A percentile compares a stretch with the other conserved stretches of the same genome.
Conservation (phyloP, 2,797 vertebrate species). For the Bovichtus diacanthus region DNA sequence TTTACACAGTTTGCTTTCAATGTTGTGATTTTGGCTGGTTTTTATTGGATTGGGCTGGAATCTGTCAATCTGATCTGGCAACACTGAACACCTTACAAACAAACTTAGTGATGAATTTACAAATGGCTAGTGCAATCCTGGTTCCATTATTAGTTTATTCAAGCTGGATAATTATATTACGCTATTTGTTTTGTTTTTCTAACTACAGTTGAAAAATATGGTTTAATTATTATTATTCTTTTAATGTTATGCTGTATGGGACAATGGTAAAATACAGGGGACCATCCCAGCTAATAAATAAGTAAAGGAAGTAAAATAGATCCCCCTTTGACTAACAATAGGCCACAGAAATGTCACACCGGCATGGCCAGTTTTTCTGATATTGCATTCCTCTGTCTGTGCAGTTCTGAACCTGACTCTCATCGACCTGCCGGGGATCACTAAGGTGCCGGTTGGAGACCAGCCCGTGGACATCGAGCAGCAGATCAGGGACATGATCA, state of each 20-base stretch:
- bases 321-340: background rate
- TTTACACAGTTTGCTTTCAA: too few species aligned
- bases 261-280: background rate
- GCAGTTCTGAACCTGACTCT: conserved; percentile 95
- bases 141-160: background rate
- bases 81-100: background rate
- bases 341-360: background rate
- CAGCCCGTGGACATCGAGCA: conserved; percentile 95
- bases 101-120: background rate
- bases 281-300: background rate
- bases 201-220: background rate
- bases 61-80: background rate
- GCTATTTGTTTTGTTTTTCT: background rate
- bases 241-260: background rate
- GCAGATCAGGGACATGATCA: conserved; percentile 97
- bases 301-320: background rate
- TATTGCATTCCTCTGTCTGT: conserved; percentile 19
- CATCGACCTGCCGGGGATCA: conserved; percentile 97
- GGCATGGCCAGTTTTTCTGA: background rate
- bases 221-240: background rate
- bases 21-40: background rate
- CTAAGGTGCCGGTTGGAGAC: conserved; percentile 97
- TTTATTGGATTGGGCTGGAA: background rate
- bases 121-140: background rate
- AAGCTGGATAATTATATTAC: background rate